Percentiles rank a stretch among this genome's conserved stretches.
These are phyloP conservation scores for Clanis bilineata DNA, from an alignment of 2,888 invertebrate species.

Conservation along the genomic window DNA sequence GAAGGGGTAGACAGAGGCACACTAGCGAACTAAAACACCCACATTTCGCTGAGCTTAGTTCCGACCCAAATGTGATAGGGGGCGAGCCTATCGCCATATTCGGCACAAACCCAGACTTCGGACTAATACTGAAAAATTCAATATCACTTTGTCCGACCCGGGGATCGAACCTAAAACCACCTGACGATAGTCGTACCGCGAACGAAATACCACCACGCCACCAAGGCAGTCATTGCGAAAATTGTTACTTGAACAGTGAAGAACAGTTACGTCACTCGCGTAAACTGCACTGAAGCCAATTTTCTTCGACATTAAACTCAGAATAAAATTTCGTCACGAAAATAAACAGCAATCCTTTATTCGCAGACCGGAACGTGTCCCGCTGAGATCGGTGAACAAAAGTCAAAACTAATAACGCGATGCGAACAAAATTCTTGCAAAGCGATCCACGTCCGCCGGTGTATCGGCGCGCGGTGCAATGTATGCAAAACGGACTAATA, in stretches of 20 bases:
- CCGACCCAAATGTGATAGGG: too few species aligned
- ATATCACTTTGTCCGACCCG: too few species aligned
- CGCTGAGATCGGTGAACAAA: constrained; percentile 20
- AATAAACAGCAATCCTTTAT: constrained; percentile 10
- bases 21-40: too few species aligned
- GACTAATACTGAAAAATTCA: too few species aligned
- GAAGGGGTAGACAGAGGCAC: too few species aligned
- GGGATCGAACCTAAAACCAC: too few species aligned
- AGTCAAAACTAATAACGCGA: constrained; percentile 19
- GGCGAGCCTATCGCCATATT: too few species aligned
- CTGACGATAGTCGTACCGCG: too few species aligned
- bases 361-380: not conserved
- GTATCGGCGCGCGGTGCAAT: constrained; percentile 62
- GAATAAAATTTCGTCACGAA: constrained; percentile 41
- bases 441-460: constrained; percentile 45
- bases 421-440: constrained; percentile 38
- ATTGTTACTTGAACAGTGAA: constrained; percentile 57
- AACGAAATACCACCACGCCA: too few species aligned
- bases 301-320: constrained; percentile 40
- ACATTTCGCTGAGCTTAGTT: too few species aligned
- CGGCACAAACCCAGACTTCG: too few species aligned
- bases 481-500: constrained; percentile 76
- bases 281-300: constrained; percentile 48
- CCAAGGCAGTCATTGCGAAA: too few species aligned
- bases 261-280: constrained; percentile 48